Evolutionary conservation across 2,797 vertebrate genomes (phyloP).

Genomic region (Pipistrellus pygmaeus): DNA sequence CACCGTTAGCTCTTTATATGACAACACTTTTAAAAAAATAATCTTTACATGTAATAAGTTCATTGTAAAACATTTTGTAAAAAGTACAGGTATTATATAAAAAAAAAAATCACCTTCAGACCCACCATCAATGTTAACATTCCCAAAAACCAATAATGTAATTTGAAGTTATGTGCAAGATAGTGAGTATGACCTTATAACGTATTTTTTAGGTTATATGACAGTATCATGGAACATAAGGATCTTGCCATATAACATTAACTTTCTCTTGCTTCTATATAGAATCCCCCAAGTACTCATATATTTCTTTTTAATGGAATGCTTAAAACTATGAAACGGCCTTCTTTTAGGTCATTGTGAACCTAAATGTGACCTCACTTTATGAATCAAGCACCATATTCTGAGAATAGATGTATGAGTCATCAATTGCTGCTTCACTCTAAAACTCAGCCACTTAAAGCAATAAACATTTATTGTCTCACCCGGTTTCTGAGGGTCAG

Average conservation of each 20-base stretch:
- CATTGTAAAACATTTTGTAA: neutral
- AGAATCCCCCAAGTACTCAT: neutral
- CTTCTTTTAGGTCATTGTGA: neutral
- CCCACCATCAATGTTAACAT: neutral
- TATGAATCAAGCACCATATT: neutral
- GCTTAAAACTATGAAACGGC: neutral
- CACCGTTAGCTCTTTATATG: slow-evolving; percentile 1
- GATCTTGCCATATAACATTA: neutral
- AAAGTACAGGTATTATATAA: neutral
- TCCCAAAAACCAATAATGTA: neutral
- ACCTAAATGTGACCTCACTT: neutral
- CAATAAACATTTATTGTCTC: neutral
- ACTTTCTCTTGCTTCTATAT: neutral
- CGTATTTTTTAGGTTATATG: neutral
- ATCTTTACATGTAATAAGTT: slow-evolving; percentile 32
- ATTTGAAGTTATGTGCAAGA: neutral
- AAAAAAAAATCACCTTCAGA: neutral
- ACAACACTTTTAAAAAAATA: slow-evolving; percentile 2
- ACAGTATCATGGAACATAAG: neutral
- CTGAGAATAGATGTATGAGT: neutral
- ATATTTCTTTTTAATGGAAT: neutral
- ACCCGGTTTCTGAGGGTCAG: neutral
- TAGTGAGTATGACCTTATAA: neutral
- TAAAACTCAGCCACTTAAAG: slow-evolving; percentile 14
- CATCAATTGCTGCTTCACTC: neutral